These are phyloP conservation scores for Nerophis lumbriciformis DNA, from an alignment of 2,113 vertebrate species.

Conservation along the genomic window DNA sequence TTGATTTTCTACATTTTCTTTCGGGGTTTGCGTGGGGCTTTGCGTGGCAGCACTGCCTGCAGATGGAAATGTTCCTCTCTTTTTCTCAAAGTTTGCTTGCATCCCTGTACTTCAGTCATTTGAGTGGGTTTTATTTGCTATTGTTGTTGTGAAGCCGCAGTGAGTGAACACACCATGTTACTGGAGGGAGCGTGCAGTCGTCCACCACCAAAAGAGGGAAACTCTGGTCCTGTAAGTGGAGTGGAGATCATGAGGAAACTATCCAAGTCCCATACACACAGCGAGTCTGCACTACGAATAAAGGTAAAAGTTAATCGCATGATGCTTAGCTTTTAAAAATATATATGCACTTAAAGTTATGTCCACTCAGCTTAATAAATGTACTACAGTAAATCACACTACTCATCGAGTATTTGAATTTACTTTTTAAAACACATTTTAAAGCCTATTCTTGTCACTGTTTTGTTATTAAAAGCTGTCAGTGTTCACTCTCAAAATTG, in stretches of 20 bases:
- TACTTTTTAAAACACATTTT: not conserved
- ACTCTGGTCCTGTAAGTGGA: constrained; percentile 86
- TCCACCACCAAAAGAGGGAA: constrained; percentile 80
- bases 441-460: not conserved
- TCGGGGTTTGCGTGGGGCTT: no score
- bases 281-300: constrained; percentile 90
- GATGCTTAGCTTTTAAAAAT: not conserved
- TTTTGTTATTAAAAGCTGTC: no score
- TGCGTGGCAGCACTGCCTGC: no score
- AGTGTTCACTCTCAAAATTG: no score
- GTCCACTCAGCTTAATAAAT: not conserved
- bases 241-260: constrained; percentile 97
- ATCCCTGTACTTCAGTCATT: not conserved
- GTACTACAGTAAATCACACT: not conserved
- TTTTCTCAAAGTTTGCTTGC: no score
- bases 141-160: constrained; percentile 77
- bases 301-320: constrained; percentile 73
- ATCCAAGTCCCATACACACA: constrained; percentile 92
- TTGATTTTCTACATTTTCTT: no score
- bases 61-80: no score
- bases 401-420: not conserved
- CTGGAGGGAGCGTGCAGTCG: constrained; percentile 84
- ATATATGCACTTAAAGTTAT: not conserved
- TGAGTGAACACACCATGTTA: constrained; percentile 97
- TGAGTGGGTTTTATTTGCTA: constrained; percentile 40